phyloP scores from a whole-genome alignment of 2,888 invertebrate genomes.

The Merodon equestris region DNA sequence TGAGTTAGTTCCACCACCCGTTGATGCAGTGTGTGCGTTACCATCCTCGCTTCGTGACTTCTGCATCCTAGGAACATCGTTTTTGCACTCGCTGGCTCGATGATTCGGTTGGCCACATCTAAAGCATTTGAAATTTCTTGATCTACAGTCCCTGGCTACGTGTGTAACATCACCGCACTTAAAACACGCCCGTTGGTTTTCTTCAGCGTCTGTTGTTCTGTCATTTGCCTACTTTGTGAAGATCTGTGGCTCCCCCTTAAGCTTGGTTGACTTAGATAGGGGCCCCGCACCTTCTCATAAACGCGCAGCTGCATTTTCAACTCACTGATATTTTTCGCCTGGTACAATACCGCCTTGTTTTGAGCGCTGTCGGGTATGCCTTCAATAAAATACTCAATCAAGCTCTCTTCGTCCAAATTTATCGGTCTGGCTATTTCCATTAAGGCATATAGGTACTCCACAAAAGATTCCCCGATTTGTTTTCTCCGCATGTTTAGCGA shows the following conservation, averaged over 20 bases:
- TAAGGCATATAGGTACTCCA: constrained; percentile 42
- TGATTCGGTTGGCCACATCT: constrained; percentile 12
- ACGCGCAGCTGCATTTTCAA: constrained; percentile 34
- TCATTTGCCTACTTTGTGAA: neutral
- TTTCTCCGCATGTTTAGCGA: constrained; percentile 46
- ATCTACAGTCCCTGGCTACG: constrained; percentile 1
- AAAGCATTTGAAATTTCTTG: constrained; percentile 4
- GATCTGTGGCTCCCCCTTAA: constrained; percentile 10
- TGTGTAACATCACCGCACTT: neutral
- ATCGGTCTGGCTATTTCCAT: constrained; percentile 6
- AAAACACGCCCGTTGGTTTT: neutral
- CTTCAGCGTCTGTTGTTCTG: neutral
- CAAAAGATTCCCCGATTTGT: constrained; percentile 23
- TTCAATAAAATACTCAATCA: constrained; percentile 41
- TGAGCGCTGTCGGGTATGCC: constrained; percentile 22
- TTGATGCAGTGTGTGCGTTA: constrained; percentile 5
- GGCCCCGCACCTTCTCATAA: constrained; percentile 37
- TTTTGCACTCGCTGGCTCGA: neutral
- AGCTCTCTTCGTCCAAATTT: constrained; percentile 40
- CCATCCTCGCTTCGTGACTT: neutral
- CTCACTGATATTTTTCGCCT: constrained; percentile 14
- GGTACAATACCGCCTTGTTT: constrained; percentile 41
- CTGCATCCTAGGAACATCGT: too few relatives aligned
- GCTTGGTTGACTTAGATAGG: constrained; percentile 5
- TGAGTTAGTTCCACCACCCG: neutral